Evolutionary conservation across 2,888 invertebrate species (phyloP).

Genomic region (Drosophila engyochracea): DNA sequence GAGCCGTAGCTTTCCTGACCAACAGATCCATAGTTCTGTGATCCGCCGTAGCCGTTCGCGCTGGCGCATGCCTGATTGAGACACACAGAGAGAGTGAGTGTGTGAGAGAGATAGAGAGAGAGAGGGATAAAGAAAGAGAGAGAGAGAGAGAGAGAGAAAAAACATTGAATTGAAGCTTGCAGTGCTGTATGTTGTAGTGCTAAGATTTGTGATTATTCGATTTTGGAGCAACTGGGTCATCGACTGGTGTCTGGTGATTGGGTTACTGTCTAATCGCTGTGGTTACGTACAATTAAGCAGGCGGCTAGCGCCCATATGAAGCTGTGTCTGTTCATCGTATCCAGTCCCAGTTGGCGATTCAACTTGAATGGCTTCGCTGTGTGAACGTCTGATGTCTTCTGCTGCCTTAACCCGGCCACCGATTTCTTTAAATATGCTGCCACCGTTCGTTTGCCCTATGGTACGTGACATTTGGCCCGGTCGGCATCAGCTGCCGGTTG

Average conservation of each 20-base stretch:
- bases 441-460: slow-evolving; percentile 35
- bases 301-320: slow-evolving; percentile 80
- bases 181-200: not conserved
- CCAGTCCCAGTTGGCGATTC: slow-evolving; percentile 67
- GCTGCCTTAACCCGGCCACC: slow-evolving; percentile 59
- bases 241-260: slow-evolving; percentile 2
- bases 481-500: slow-evolving; percentile 48
- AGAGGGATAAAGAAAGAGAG: not conserved
- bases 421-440: slow-evolving; percentile 83
- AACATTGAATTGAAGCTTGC: slow-evolving; percentile 1
- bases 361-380: slow-evolving; percentile 53
- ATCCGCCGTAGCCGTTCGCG: slow-evolving; percentile 59
- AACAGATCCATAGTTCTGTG: slow-evolving; percentile 56
- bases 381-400: slow-evolving; percentile 77
- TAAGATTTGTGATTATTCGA: not conserved
- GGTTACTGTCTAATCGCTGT: not conserved
- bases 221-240: slow-evolving; percentile 11
- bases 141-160: not conserved
- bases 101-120: not conserved
- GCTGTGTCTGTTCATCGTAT: slow-evolving; percentile 80
- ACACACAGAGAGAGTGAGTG: not conserved
- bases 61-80: slow-evolving; percentile 66
- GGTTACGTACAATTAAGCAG: slow-evolving; percentile 83
- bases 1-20: slow-evolving; percentile 56
- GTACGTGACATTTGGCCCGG: slow-evolving; percentile 81